Percentiles rank a stretch among this genome's conserved stretches.
phyloP scores from a whole-genome alignment of 1,140 invertebrate genomes.

The Littorina saxatilis region DNA sequence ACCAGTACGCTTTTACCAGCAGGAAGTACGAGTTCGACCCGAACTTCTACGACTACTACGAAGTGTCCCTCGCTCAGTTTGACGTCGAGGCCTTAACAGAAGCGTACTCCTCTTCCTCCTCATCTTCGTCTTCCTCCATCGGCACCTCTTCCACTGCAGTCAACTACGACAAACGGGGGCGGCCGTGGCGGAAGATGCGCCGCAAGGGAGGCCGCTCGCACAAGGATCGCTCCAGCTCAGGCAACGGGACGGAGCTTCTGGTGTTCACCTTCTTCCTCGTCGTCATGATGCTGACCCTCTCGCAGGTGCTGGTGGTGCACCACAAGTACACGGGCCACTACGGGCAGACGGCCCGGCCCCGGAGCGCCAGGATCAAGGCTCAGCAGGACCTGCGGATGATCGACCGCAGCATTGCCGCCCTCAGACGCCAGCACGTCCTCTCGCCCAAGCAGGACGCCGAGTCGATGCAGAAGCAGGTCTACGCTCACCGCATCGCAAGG shows the following conservation, averaged over 20 bases:
- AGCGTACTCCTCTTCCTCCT: no score
- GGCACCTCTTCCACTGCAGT: no score
- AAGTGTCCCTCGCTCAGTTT: background rate
- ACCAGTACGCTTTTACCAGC: conserved; percentile 36
- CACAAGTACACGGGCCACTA: conserved; percentile 47
- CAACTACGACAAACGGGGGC: background rate
- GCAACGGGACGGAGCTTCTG: conserved; percentile 34
- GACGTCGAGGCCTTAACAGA: background rate
- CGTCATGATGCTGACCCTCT: conserved; percentile 46
- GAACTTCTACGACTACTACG: background rate
- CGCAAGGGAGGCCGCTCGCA: background rate
- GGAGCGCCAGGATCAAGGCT: conserved; percentile 17
- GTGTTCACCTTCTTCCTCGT: conserved; percentile 40
- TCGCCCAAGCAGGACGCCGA: conserved; percentile 29
- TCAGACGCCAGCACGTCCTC: conserved; percentile 37
- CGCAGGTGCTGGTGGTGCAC: conserved; percentile 50
- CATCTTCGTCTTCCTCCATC: no score
- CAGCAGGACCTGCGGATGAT: conserved; percentile 39
- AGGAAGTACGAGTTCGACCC: background rate
- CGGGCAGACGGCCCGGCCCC: conserved; percentile 12
- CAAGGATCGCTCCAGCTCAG: background rate
- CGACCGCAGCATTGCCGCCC: conserved; percentile 41
- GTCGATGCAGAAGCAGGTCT: conserved; percentile 40
- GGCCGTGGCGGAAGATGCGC: background rate
- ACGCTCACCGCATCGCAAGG: conserved; percentile 27